Evolutionary conservation across 2,888 invertebrate species (phyloP), one percentile per base, ranked within the genome.

Genomic region (Mycalesis mineus): DNA sequence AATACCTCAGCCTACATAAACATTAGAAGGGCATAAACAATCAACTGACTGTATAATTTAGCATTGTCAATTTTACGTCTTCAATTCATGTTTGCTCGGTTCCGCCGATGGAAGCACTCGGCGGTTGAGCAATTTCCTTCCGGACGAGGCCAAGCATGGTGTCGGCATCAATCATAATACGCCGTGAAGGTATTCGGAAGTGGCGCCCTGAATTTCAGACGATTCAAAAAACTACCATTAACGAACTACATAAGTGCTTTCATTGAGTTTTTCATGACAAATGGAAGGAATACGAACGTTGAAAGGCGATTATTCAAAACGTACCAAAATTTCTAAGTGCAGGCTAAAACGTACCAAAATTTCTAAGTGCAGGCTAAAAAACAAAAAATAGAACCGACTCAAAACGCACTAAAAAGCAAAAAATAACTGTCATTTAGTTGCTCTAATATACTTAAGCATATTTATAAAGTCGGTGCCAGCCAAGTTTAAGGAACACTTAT

Each of bases 121-220:
- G 39, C 37, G 36, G 81, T 78, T 77, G 82, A 14, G 73, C 71
- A 77, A 82, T 78, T 77, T 82, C 82, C 78, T 64, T 65, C 61
- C 65, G 71, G 73, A 71, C 62, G 77, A 69, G 78, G 80, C 80
- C 79, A 78, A 75, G 72, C 71, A 60, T 62, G 65, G 63, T 72
- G 66, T 69, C 60, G 69, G 65, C 72, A 69, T 68, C 66, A 56
- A 62, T 67, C 60, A 68, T 65, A 75, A 75, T 72, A 68, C 62
- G 61, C 73, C 71, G 63, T 73, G 67, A 75, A 74, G 67, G 67
- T 68, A 66, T 70, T 66, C 75, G 80, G 81, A 83, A 80, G 67
- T 67, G 66, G 66, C 65, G 77, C 62, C 75, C 77, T 71, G 66
- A 62, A 71, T 74, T 69, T 64, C 55, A 68, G 61, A 11, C 47